phyloP scores from a whole-genome alignment of 2,888 invertebrate species.

The Dyspetes luteomarginatus region DNA sequence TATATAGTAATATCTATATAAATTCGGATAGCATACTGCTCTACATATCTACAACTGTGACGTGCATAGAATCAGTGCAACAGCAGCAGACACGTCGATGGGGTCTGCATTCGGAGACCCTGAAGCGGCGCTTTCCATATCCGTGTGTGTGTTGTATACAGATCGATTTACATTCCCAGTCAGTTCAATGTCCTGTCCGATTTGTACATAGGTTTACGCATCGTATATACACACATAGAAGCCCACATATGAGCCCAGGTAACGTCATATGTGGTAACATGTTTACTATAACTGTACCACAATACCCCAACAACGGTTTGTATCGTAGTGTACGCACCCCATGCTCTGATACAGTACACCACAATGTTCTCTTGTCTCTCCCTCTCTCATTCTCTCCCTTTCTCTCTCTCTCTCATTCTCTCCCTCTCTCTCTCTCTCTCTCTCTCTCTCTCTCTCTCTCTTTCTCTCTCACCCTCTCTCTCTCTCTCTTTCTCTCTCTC shows the following conservation, averaged over 20 bases:
- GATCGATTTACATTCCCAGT: slow-evolving; percentile 70
- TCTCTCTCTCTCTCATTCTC: neutral
- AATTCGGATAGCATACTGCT: slow-evolving; percentile 18
- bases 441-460: no score
- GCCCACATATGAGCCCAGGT: slow-evolving; percentile 10
- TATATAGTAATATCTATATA: neutral
- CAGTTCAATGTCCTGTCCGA: slow-evolving; percentile 63
- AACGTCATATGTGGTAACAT: slow-evolving; percentile 9
- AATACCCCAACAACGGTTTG: slow-evolving; percentile 22
- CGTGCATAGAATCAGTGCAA: slow-evolving; percentile 54
- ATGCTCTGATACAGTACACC: slow-evolving; percentile 19
- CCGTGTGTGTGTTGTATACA: slow-evolving; percentile 46
- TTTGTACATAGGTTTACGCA: slow-evolving; percentile 52
- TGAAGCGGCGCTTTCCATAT: slow-evolving; percentile 42
- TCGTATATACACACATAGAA: neutral
- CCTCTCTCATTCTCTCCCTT: slow-evolving; percentile 1
- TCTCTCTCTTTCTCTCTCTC: slow-evolving; percentile 5
- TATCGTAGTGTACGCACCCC: slow-evolving; percentile 1
- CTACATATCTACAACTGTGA: slow-evolving; percentile 35
- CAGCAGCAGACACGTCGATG: slow-evolving; percentile 55
- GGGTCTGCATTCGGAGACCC: slow-evolving; percentile 43
- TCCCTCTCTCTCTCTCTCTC: no score
- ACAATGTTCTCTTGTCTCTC: slow-evolving; percentile 8
- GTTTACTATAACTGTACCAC: slow-evolving; percentile 24
- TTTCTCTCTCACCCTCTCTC: slow-evolving; percentile 2